Evolutionary conservation across 2,888 invertebrate genomes (phyloP).

Genomic region (Myopa tessellatipennis): DNA sequence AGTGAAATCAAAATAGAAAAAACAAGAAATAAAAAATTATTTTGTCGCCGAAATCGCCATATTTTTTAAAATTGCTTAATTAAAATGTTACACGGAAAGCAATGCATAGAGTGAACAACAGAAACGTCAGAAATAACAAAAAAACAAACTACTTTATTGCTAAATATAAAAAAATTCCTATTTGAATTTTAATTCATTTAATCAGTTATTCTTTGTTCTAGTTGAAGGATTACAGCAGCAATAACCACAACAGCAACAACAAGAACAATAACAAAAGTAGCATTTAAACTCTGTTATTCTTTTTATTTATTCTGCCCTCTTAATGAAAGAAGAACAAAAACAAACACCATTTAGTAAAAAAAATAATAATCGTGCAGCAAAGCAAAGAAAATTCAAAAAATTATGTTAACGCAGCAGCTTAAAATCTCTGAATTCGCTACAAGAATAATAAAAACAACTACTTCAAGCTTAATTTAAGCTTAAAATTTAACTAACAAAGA

Average conservation of each 20-base stretch:
- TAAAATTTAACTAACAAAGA: slow-evolving; percentile 14
- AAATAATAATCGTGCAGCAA: not conserved
- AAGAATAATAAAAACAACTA: slow-evolving; percentile 29
- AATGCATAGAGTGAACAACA: not conserved
- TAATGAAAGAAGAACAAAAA: not conserved
- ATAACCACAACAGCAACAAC: slow-evolving; percentile 17
- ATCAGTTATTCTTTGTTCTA: not conserved
- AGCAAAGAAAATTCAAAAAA: slow-evolving; percentile 19
- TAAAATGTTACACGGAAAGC: not conserved
- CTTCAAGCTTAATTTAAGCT: slow-evolving; percentile 24
- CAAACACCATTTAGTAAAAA: not conserved
- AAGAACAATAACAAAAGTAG: slow-evolving; percentile 18
- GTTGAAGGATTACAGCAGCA: slow-evolving; percentile 9
- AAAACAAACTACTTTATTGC: not conserved
- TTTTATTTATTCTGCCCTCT: not conserved
- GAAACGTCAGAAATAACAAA: not conserved
- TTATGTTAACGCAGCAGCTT: slow-evolving; percentile 26
- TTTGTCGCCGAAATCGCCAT: not conserved
- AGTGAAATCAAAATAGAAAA: slow-evolving; percentile 11
- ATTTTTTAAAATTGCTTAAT: not conserved
- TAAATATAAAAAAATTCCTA: not conserved
- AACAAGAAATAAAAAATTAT: not conserved
- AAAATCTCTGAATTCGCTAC: slow-evolving; percentile 20
- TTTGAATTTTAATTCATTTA: not conserved
- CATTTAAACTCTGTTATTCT: slow-evolving; percentile 15